A percentile compares a stretch with the other conserved stretches of the same genome.
phyloP scores from a whole-genome alignment of 2,113 vertebrate genomes.

The Scomber colias region DNA sequence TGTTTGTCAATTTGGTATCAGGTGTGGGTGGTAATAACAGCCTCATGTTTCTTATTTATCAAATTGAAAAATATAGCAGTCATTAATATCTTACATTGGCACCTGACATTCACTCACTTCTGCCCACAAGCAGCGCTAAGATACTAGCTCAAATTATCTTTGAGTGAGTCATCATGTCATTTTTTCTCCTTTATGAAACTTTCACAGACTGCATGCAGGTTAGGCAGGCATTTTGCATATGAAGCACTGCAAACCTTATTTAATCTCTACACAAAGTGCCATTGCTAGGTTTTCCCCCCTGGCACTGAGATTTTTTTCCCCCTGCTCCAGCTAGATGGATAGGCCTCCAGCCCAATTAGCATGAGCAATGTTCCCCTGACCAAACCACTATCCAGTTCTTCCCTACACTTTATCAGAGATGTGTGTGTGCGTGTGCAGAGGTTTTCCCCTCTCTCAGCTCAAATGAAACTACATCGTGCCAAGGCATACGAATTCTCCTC shows the following conservation, averaged over 20 bases:
- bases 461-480: slow-evolving; percentile 30
- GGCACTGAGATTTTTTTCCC: slow-evolving; percentile 53
- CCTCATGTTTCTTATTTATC: slow-evolving; percentile 12
- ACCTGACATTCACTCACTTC: slow-evolving; percentile 17
- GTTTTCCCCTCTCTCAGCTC: slow-evolving; percentile 35
- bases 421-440: slow-evolving; percentile 32
- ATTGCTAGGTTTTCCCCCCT: slow-evolving; percentile 38
- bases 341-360: slow-evolving; percentile 75
- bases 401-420: slow-evolving; percentile 60
- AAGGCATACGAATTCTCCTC: slow-evolving; percentile 51
- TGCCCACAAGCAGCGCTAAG: not conserved
- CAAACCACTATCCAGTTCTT: slow-evolving; percentile 70
- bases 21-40: slow-evolving; percentile 18
- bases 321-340: slow-evolving; percentile 69
- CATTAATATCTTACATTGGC: slow-evolving; percentile 25
- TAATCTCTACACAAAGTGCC: slow-evolving; percentile 62
- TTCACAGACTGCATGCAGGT: slow-evolving; percentile 32
- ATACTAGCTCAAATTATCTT: slow-evolving; percentile 12
- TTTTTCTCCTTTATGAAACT: slow-evolving; percentile 12
- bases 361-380: slow-evolving; percentile 79
- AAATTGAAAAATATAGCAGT: slow-evolving; percentile 19
- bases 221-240: slow-evolving; percentile 41
- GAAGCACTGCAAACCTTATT: slow-evolving; percentile 54
- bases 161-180: slow-evolving; percentile 14
- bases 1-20: slow-evolving; percentile 34